Conservation (phyloP, 2,113 vertebrate genomes). For the Orientallactaga bullata region DNA sequence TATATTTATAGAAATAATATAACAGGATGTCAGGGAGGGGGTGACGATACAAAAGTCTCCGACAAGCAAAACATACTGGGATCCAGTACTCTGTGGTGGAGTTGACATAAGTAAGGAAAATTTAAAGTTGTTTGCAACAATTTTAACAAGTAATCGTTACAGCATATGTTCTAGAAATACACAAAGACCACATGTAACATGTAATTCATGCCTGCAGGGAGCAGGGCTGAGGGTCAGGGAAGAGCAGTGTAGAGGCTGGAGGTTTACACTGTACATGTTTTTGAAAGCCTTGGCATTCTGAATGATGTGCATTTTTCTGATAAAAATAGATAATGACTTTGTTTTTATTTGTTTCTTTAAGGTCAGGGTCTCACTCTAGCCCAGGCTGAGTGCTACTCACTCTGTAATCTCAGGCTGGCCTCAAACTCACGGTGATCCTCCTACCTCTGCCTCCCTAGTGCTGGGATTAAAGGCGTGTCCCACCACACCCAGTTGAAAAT, state of each 20-base stretch:
- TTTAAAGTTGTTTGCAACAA: neutral
- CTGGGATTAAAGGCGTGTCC: no score
- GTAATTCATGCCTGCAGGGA: neutral
- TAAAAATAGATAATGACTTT: neutral
- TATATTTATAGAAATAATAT: no score
- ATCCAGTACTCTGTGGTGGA: no score
- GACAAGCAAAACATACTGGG: no score
- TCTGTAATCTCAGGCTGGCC: no score
- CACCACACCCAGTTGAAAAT: neutral
- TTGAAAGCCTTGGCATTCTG: neutral
- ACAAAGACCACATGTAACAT: neutral
- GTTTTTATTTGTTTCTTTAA: no score
- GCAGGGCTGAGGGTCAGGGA: neutral
- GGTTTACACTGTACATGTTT: neutral
- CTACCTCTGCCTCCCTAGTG: no score
- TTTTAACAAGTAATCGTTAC: neutral
- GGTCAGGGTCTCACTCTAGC: no score
- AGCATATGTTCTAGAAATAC: neutral
- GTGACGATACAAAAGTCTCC: no score
- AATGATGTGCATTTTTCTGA: constrained; percentile 1
- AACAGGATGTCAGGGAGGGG: neutral
- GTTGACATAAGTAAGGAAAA: no score
- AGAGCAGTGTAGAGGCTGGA: neutral
- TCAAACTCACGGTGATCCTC: no score
- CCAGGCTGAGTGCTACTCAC: no score